Evolutionary conservation across 2,888 invertebrate species (phyloP).

Genomic region (Graphium colonna): DNA sequence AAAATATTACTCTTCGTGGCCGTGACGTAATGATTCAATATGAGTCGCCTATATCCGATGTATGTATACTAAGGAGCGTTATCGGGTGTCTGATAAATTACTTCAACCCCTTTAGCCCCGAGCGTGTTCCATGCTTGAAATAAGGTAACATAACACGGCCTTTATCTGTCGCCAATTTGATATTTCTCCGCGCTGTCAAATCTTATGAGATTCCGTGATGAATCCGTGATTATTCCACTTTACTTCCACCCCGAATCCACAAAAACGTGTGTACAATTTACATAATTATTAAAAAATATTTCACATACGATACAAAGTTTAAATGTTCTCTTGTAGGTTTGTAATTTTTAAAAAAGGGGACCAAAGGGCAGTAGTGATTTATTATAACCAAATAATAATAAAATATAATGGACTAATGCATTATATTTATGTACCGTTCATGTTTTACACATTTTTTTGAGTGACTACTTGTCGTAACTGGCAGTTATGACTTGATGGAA

Average conservation of each 20-base stretch:
- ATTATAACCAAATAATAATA: too few relatives aligned
- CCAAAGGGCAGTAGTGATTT: too few relatives aligned
- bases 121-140: constrained; percentile 12
- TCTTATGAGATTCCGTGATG: constrained; percentile 10
- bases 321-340: too few relatives aligned
- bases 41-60: neutral
- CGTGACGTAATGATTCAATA: constrained; percentile 10
- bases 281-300: too few relatives aligned
- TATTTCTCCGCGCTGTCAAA: constrained; percentile 12
- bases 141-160: constrained; percentile 18
- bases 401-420: too few relatives aligned
- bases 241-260: neutral
- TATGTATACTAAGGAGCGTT: constrained; percentile 8
- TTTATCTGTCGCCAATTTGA: constrained; percentile 19
- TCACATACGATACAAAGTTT: too few relatives aligned
- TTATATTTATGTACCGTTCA: too few relatives aligned
- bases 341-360: too few relatives aligned
- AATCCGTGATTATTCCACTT: constrained; percentile 4
- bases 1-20: neutral
- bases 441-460: too few relatives aligned
- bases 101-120: constrained; percentile 16
- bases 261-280: too few relatives aligned
- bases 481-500: too few relatives aligned
- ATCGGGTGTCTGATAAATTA: constrained; percentile 23
- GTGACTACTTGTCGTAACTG: too few relatives aligned